These are phyloP conservation scores for Triplophysa rosa DNA, from an alignment of 2,113 vertebrate genomes.

Conservation along the genomic window DNA sequence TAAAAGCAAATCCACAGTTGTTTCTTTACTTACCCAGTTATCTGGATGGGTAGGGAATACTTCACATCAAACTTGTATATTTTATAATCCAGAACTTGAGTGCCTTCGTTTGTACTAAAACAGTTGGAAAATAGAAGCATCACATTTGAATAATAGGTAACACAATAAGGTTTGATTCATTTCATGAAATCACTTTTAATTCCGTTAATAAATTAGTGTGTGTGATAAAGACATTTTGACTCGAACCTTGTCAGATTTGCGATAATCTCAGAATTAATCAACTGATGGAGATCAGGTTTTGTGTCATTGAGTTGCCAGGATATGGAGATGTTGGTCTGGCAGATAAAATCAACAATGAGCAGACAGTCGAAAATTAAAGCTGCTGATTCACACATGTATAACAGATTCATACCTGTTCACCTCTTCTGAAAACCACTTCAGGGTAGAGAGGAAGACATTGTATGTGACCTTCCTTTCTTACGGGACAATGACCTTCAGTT, in stretches of 20 bases:
- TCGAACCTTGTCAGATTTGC: slow-evolving; percentile 57
- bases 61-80: slow-evolving; percentile 46
- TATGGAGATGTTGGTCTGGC: slow-evolving; percentile 45
- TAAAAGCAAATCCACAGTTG: background rate
- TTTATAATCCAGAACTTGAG: slow-evolving; percentile 40
- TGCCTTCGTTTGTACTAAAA: slow-evolving; percentile 53
- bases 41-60: slow-evolving; percentile 49
- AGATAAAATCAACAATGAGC: background rate
- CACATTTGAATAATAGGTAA: too few relatives aligned
- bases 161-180: too few relatives aligned
- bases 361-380: background rate
- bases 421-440: slow-evolving; percentile 22
- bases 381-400: background rate
- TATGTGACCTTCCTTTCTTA: slow-evolving; percentile 41
- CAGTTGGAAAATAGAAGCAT: background rate
- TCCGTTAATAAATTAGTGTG: background rate
- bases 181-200: too few relatives aligned
- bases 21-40: slow-evolving; percentile 52
- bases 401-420: slow-evolving; percentile 44
- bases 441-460: slow-evolving; percentile 54
- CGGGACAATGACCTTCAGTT: slow-evolving; percentile 42
- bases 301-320: slow-evolving; percentile 47
- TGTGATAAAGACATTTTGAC: background rate
- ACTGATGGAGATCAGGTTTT: slow-evolving; percentile 14
- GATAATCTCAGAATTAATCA: slow-evolving; percentile 32